Conservation (phyloP, 2,797 vertebrate species). For the Sarcophilus harrisii region DNA sequence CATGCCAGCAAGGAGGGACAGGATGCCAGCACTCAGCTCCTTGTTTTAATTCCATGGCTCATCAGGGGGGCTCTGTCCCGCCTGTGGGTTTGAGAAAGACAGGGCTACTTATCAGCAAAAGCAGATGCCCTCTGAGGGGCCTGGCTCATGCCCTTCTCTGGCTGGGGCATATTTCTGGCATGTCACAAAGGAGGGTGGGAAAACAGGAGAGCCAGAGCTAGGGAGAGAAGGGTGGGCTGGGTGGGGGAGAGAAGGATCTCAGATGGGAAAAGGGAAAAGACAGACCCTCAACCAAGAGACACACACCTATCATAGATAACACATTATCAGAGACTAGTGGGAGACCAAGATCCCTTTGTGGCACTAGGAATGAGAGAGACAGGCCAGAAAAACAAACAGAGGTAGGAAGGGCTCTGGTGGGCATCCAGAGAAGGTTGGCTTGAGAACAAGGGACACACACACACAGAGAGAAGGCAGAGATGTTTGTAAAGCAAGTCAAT, state of each 20-base stretch:
- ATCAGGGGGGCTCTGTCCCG: background rate
- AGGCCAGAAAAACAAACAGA: background rate
- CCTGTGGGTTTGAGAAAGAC: slow-evolving; percentile 55
- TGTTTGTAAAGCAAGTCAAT: slow-evolving; percentile 32
- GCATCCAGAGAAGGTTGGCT: slow-evolving; percentile 19
- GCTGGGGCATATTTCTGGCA: background rate
- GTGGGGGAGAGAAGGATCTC: background rate
- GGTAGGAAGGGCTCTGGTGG: slow-evolving; percentile 1
- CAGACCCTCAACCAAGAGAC: background rate
- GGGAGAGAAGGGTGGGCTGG: background rate
- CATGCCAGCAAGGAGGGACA: slow-evolving; percentile 50
- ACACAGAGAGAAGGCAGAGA: background rate
- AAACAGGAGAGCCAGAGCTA: slow-evolving; percentile 28
- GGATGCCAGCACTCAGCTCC: slow-evolving; percentile 56
- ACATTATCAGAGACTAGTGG: background rate
- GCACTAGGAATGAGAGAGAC: background rate
- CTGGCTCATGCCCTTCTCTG: slow-evolving; percentile 35
- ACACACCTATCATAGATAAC: background rate
- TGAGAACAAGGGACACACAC: slow-evolving; percentile 42
- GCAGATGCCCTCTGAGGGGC: slow-evolving; percentile 62
- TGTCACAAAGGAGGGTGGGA: slow-evolving; percentile 1
- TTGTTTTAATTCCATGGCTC: slow-evolving; percentile 61
- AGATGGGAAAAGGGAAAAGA: slow-evolving; percentile 25
- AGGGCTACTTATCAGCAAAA: slow-evolving; percentile 62
- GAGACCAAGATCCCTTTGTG: background rate